Percentiles rank a stretch among this genome's conserved stretches.
These are phyloP conservation scores for Babyrousa celebensis DNA, from an alignment of 2,797 vertebrate species.

Conservation along the genomic window DNA sequence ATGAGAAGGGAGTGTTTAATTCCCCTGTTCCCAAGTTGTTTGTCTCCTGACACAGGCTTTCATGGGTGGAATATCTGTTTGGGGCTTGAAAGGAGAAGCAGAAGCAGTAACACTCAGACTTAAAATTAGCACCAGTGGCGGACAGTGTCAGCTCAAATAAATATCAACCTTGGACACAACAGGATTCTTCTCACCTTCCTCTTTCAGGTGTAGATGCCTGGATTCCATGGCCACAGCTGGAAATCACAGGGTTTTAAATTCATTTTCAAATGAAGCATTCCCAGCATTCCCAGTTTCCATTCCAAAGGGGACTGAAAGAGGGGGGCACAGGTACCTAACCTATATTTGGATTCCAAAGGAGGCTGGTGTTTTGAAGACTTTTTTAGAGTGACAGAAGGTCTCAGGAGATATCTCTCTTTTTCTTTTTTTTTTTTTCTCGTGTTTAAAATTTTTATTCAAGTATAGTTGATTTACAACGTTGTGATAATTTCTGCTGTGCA, in stretches of 20 bases:
- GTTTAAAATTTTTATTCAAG: too few species aligned
- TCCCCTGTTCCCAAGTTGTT: conserved; percentile 51
- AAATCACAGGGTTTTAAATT: conserved; percentile 85
- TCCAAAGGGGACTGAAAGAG: too few species aligned
- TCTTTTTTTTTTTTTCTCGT: too few species aligned
- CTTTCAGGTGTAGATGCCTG: conserved; percentile 64
- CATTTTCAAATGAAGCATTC: conserved; percentile 83
- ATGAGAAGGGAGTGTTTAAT: conserved; percentile 24
- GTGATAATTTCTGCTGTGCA: too few species aligned
- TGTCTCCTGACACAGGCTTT: conserved; percentile 77
- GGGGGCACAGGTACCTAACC: neutral
- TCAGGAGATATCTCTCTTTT: neutral
- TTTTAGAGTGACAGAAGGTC: neutral
- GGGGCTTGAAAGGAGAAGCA: neutral
- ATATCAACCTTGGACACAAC: conserved; percentile 80
- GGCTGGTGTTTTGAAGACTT: neutral
- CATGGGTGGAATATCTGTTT: conserved; percentile 63
- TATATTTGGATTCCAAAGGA: neutral
- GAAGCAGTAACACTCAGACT: conserved; percentile 72
- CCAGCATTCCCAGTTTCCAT: conserved; percentile 76
- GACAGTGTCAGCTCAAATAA: conserved; percentile 83
- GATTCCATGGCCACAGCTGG: conserved; percentile 88
- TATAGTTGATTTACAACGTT: too few species aligned
- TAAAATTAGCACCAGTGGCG: conserved; percentile 76
- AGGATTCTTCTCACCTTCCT: neutral